Evolutionary conservation across 1,140 invertebrate genomes (phyloP).

Genomic region (Stegodyphus mimosarum): DNA sequence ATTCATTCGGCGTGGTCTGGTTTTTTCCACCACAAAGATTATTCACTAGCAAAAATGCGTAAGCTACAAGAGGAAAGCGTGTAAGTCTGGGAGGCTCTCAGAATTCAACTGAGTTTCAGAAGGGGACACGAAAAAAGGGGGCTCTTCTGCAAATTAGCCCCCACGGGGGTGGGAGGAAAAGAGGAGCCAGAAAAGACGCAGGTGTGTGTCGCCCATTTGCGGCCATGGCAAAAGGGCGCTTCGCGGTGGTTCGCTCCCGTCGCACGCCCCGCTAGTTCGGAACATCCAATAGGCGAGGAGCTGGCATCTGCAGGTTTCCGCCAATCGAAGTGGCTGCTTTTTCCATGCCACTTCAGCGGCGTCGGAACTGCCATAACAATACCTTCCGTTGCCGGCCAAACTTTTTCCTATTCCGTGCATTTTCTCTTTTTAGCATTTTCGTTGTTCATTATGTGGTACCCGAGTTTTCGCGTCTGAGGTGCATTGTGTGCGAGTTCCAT

Average conservation of each 20-base stretch:
- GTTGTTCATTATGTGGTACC: not conserved
- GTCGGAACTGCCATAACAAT: constrained; percentile 48
- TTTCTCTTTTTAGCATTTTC: constrained; percentile 1
- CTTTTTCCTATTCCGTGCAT: constrained; percentile 16
- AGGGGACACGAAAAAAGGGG: not conserved
- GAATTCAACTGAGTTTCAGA: not conserved
- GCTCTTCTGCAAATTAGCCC: constrained; percentile 44
- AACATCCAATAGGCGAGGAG: constrained; percentile 28
- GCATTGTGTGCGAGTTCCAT: not conserved
- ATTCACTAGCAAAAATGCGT: not conserved
- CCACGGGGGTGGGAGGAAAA: constrained; percentile 21
- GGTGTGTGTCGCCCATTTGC: constrained; percentile 54
- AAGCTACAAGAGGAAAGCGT: constrained; percentile 19
- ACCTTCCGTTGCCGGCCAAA: constrained; percentile 3
- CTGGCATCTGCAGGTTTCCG: constrained; percentile 56
- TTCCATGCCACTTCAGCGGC: constrained; percentile 45
- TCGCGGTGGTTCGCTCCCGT: constrained; percentile 43
- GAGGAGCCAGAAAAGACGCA: constrained; percentile 36
- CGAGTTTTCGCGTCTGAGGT: not conserved
- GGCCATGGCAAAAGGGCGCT: constrained; percentile 54
- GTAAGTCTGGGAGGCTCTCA: not conserved
- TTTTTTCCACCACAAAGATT: constrained; percentile 19
- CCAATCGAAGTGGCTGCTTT: constrained; percentile 47
- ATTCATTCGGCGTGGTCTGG: constrained; percentile 17
- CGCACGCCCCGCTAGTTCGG: constrained; percentile 45